Evolutionary conservation across 2,113 vertebrate genomes (phyloP).

Genomic region (Prochilodus magdalenae): DNA sequence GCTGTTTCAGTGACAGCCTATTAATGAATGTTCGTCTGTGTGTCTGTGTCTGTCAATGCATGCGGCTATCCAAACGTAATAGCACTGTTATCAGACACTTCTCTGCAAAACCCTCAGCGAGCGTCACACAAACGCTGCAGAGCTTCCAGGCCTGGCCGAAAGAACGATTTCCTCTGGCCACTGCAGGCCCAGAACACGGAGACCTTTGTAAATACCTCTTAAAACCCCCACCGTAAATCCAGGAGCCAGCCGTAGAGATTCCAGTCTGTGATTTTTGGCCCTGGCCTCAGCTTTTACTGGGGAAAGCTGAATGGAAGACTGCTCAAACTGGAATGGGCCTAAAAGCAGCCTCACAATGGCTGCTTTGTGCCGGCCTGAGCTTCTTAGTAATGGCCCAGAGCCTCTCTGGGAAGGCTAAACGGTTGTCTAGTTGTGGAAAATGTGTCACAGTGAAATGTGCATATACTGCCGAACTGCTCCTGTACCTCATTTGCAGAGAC

Average conservation of each 20-base stretch:
- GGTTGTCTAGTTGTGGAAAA: slow-evolving; percentile 59
- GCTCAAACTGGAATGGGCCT: slow-evolving; percentile 66
- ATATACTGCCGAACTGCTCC: neutral
- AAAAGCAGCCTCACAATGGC: slow-evolving; percentile 73
- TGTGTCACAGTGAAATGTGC: slow-evolving; percentile 31
- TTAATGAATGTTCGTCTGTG: slow-evolving; percentile 4
- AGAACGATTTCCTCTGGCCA: slow-evolving; percentile 47
- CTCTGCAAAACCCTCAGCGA: slow-evolving; percentile 17
- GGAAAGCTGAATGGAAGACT: slow-evolving; percentile 64
- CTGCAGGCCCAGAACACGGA: slow-evolving; percentile 51
- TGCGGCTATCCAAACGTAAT: neutral
- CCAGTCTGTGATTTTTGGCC: slow-evolving; percentile 77
- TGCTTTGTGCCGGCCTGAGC: slow-evolving; percentile 71
- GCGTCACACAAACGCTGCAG: slow-evolving; percentile 16
- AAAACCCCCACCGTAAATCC: slow-evolving; percentile 66
- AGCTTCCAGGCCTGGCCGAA: slow-evolving; percentile 13
- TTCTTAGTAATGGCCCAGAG: slow-evolving; percentile 65
- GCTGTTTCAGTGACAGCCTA: neutral
- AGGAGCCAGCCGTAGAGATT: slow-evolving; percentile 65
- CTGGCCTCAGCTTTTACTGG: slow-evolving; percentile 66
- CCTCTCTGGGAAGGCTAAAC: slow-evolving; percentile 59
- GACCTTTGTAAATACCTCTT: slow-evolving; percentile 63
- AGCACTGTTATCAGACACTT: slow-evolving; percentile 12
- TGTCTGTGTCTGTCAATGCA: neutral
- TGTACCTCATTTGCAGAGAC: neutral